Percentiles rank a stretch among this genome's conserved stretches.
These are phyloP conservation scores for Neolamprologus fasciatus DNA, from an alignment of 2,113 vertebrate species.

Conservation along the genomic window DNA sequence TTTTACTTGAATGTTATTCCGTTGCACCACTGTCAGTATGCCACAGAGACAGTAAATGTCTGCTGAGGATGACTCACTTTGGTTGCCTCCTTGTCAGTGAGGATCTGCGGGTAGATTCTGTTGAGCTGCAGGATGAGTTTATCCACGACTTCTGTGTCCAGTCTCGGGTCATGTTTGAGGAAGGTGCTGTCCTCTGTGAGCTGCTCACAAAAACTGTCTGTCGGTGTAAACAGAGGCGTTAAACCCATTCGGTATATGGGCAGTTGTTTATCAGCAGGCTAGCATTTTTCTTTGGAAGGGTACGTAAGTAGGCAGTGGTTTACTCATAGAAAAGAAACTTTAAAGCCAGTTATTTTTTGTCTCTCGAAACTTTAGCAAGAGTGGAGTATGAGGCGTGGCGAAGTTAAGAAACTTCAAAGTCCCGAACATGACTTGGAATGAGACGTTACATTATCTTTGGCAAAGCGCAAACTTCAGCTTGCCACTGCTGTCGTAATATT, in stretches of 20 bases:
- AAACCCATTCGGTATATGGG: not conserved
- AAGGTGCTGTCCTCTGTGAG: constrained; percentile 81
- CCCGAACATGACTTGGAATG: not conserved
- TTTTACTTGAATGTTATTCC: not conserved
- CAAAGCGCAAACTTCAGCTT: not conserved
- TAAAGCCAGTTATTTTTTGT: not conserved
- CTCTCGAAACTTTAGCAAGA: not conserved
- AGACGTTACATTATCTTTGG: not conserved
- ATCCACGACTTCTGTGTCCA: constrained; percentile 87
- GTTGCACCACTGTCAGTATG: not conserved
- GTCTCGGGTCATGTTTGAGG: constrained; percentile 71
- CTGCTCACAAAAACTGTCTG: constrained; percentile 79
- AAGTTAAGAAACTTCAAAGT: constrained; percentile 4
- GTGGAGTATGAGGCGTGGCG: not conserved
- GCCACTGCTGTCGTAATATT: not conserved
- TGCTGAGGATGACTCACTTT: constrained; percentile 67
- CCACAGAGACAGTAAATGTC: not conserved
- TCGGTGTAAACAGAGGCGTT: not conserved
- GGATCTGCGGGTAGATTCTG: constrained; percentile 93
- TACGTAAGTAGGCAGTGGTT: not conserved
- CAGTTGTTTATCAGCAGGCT: not conserved
- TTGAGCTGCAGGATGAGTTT: constrained; percentile 94
- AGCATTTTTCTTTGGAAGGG: not conserved
- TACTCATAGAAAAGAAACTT: not conserved
- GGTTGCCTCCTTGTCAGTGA: constrained; percentile 88